Percentiles rank a stretch among this genome's conserved stretches.
Conservation (phyloP, 2,888 invertebrate species). For the Noctuana brunneofusca region DNA sequence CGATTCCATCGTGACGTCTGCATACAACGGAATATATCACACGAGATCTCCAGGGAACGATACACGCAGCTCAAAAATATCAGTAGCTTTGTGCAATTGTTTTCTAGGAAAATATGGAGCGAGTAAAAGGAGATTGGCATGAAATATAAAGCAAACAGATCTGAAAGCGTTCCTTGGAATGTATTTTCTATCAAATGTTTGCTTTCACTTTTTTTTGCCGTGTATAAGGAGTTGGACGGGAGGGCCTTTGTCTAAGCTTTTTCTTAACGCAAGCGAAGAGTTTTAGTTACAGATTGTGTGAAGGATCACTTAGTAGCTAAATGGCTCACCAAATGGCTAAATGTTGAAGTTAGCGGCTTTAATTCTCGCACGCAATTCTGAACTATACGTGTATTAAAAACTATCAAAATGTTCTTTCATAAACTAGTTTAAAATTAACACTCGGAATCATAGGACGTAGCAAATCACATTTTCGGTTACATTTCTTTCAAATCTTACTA, state of each 20-base stretch:
- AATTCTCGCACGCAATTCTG: no score
- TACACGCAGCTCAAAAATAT: not conserved
- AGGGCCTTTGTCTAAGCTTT: not conserved
- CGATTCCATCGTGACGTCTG: not conserved
- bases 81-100: not conserved
- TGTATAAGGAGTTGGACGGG: not conserved
- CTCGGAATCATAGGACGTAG: no score
- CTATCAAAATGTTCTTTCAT: no score
- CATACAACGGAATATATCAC: not conserved
- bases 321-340: no score
- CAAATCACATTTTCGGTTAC: not conserved
- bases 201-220: not conserved
- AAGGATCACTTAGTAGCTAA: no score
- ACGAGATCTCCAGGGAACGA: not conserved
- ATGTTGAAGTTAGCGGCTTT: no score
- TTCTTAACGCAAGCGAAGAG: not conserved
- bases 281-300: no score
- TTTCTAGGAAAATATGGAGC: not conserved
- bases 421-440: no score
- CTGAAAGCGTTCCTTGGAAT: not conserved
- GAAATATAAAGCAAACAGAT: conserved; percentile 2
- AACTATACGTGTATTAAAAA: no score
- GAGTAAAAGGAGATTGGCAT: not conserved
- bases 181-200: not conserved
- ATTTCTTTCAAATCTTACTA: not conserved